A percentile compares a stretch with the other conserved stretches of the same genome.
Evolutionary conservation across 2,113 vertebrate genomes (phyloP).

Genomic region (Labrus mixtus): DNA sequence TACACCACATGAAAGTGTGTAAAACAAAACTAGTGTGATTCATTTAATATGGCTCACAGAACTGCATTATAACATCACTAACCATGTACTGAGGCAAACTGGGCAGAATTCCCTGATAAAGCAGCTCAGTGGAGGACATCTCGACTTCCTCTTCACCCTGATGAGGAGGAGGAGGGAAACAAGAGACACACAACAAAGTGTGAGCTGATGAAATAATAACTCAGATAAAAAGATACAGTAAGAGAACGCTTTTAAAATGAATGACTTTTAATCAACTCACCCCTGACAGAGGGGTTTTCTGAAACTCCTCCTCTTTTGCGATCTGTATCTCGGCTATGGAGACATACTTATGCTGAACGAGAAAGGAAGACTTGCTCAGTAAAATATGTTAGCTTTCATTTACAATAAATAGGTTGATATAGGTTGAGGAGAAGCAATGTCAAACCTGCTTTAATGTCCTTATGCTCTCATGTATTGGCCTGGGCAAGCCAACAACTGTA

Average conservation of each 20-base stretch:
- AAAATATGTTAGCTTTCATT: not conserved
- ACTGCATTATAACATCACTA: slow-evolving; percentile 60
- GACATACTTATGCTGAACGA: slow-evolving; percentile 93
- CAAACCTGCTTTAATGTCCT: slow-evolving; percentile 94
- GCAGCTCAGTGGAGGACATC: slow-evolving; percentile 91
- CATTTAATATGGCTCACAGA: not conserved
- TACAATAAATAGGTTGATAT: not conserved
- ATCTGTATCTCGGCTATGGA: slow-evolving; percentile 96
- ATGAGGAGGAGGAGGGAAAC: slow-evolving; percentile 25
- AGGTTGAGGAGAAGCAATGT: not conserved
- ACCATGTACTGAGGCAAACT: slow-evolving; percentile 99
- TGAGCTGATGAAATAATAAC: not conserved
- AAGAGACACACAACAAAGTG: not conserved
- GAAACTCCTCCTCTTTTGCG: slow-evolving; percentile 93
- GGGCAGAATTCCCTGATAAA: slow-evolving; percentile 96
- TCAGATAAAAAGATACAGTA: no score
- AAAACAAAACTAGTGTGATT: not conserved
- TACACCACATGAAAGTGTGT: not conserved
- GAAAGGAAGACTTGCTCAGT: slow-evolving; percentile 2
- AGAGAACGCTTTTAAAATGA: not conserved
- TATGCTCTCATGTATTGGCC: slow-evolving; percentile 98
- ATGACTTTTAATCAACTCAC: slow-evolving; percentile 79
- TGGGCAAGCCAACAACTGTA: slow-evolving; percentile 94
- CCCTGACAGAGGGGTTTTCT: slow-evolving; percentile 94
- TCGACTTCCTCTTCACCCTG: slow-evolving; percentile 98